Base-by-base conservation (phyloP, 2,888 invertebrate species). In the Ochropleura plecta region DNA sequence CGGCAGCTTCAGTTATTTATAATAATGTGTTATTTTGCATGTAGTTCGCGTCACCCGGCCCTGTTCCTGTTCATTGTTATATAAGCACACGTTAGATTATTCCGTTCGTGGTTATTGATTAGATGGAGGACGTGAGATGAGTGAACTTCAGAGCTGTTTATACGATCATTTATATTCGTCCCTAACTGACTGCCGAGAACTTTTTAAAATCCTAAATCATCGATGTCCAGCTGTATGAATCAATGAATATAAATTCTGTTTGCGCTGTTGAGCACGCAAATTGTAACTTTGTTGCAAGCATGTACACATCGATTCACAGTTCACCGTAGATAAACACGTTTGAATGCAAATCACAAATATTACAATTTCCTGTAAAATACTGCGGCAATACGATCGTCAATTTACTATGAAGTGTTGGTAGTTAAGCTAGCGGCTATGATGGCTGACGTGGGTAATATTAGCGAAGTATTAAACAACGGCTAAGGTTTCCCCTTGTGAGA, bases 71-170 rank as follows among this genome's bases (percentile, higher is more conserved):
- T 85, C 86, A 89, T 87, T 84, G 89, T 89, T 87, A 83, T 86
- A 82, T 70, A 86, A 84, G 83, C 77, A 81, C 70, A 46, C 79
- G 81, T 64, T 63, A 76, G 60, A 81, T 83, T 89, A 90, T 89
- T 90, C 90, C 66, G 79, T 81, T 87, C 86, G 87, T 88, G 89
- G 84, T 87, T 84, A 88, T 87, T 87, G 86, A 89, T 87, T 81
- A 78, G 74, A 84, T 81, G 74, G 76, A 53, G 66, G 70, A 86
- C 87, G 84, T 87, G 86, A 83, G 79, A 81, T 76, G 83, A 75
- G 75, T 87, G 70, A 67, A 63, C 76, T 59, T 69, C 55, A 30
- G 70, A 81, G 81, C 72, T 79, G 82, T 67, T 77, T 78, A 81
- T 82, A 62, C 78, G 73, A 55, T 79, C 79, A 73, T 81, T 83